Evolutionary conservation across 2,113 vertebrate species (phyloP).

Genomic region (Cettia cetti): DNA sequence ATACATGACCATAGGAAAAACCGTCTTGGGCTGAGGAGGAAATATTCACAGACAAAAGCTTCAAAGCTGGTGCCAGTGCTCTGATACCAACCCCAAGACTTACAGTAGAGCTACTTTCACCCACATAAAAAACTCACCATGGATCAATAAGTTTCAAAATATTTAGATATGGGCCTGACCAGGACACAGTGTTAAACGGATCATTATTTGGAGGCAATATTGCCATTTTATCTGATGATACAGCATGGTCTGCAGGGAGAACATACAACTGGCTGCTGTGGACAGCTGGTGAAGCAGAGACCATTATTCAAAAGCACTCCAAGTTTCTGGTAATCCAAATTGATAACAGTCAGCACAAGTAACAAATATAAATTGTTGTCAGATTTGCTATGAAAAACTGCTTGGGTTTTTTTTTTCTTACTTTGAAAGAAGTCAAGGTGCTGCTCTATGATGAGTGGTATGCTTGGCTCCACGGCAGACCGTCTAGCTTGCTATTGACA

Average conservation of each 20-base stretch:
- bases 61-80: not conserved
- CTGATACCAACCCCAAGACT: not conserved
- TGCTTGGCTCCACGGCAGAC: fast-evolving
- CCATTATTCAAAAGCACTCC: not conserved
- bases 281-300: not conserved
- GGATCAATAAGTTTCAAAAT: not conserved
- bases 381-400: not conserved
- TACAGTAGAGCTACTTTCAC: not conserved
- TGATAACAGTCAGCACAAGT: not conserved
- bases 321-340: not conserved
- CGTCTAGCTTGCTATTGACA: not conserved
- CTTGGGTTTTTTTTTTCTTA: not conserved
- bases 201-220: not conserved
- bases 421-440: not conserved
- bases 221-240: not conserved
- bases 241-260: not conserved
- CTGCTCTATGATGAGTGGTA: not conserved
- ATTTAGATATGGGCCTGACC: not conserved
- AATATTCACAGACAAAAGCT: not conserved
- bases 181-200: not conserved
- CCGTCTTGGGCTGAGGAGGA: not conserved
- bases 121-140: not conserved
- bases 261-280: not conserved
- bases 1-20: not conserved
- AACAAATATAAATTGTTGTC: not conserved